phyloP scores from a whole-genome alignment of 2,113 vertebrate genomes.

The Halichoerus grypus region DNA sequence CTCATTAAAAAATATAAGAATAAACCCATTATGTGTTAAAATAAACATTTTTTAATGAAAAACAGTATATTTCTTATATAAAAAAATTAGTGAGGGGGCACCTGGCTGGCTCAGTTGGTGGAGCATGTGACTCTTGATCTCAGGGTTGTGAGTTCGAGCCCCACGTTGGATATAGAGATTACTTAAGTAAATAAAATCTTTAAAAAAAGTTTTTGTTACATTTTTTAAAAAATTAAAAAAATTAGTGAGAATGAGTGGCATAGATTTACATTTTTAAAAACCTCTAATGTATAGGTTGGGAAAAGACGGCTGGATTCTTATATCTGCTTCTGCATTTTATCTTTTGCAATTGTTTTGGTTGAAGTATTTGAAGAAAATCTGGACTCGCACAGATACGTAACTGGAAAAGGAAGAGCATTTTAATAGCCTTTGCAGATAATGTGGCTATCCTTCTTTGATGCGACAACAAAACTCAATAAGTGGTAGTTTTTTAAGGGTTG shows the following conservation, averaged over 20 bases:
- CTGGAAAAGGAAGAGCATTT: not conserved
- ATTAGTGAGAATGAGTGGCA: not conserved
- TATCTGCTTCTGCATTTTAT: not conserved
- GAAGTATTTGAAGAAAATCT: conserved; percentile 17
- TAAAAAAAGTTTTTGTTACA: not conserved
- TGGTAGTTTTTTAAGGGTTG: not conserved
- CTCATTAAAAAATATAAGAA: not conserved
- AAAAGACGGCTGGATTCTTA: not conserved
- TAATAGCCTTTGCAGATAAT: not conserved
- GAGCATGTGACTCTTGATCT: not conserved
- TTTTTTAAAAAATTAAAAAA: not conserved
- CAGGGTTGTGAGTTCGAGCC: not conserved
- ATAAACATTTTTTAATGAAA: not conserved
- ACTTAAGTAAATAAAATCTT: not conserved
- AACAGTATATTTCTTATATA: not conserved
- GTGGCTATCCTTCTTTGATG: not conserved
- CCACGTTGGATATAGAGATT: not conserved
- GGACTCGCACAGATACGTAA: not conserved
- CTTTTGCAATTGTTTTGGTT: not conserved
- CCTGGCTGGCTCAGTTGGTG: not conserved
- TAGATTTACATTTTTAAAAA: not conserved
- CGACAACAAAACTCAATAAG: not conserved
- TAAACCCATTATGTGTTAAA: not conserved
- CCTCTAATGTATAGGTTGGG: not conserved
- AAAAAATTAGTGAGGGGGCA: not conserved